Base-by-base conservation (phyloP, 2,888 invertebrate genomes). In the Axea sp. region DNA sequence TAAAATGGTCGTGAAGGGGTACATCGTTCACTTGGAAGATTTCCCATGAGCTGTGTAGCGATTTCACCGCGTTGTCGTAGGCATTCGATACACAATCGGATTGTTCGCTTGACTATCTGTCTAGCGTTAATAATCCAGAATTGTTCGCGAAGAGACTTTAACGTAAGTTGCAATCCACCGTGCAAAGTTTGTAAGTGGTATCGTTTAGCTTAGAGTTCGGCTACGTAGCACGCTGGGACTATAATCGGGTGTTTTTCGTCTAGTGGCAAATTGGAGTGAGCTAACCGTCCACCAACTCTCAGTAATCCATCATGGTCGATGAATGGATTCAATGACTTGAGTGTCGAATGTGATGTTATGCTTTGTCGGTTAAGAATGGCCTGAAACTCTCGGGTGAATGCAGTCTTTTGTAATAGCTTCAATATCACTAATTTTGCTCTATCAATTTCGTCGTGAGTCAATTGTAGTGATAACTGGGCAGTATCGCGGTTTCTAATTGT, bases 1-100 rank as follows among this genome's bases (percentile, higher is more conserved):
- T 17, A 5, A 14, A 55, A 55, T 3, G 55, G 30, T 5, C 31
- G 28, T 0, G 37, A 14, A 3, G 22, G 15, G 15, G 17, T 37
- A 6, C 53, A 53, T 0, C 55, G 15, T 4, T 11, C 30, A 1
- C 8, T 0, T 0, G 55, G 55, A 4, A 55, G 31, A 7, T 33
- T 8, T 4, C 30, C 9, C 41, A 55, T 55, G 3, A 39, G 0
- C 12, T 55, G 41, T 12, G 14, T 7, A 2, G 12, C 14, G 4
- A 6, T 1, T 14, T 14, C 1, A 6, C 14, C 33, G 1, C n/a
- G 3, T 1, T 33, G 33, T n/a, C 55, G 15, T 0, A n/a, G 0
- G 11, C 53, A 53, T 1, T 7, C 9, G 0, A 11, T 5, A 11
- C 53, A 53, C 0, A 4, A 3, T 4, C 15, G 35, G 4, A 39